Conservation (phyloP, 2,113 vertebrate genomes). For the Saimiri boliviensis region DNA sequence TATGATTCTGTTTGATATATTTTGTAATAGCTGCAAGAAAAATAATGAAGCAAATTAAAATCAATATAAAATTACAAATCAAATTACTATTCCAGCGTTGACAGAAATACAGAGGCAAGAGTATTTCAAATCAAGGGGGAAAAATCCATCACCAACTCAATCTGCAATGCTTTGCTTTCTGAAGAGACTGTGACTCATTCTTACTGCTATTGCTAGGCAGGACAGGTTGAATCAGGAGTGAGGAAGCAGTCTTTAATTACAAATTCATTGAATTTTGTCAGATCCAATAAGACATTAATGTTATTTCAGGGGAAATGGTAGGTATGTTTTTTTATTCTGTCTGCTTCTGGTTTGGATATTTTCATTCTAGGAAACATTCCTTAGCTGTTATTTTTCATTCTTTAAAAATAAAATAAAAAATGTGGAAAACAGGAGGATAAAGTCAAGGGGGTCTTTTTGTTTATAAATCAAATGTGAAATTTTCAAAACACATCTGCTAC, state of each 20-base stretch:
- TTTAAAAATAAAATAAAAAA: conserved; percentile 12
- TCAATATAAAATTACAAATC: conserved; percentile 52
- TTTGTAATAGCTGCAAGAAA: conserved; percentile 24
- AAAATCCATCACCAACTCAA: background rate
- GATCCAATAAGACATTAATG: background rate
- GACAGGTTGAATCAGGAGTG: background rate
- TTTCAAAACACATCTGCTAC: conserved; percentile 23
- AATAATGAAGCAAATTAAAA: conserved; percentile 56
- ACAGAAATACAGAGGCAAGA: conserved; percentile 44
- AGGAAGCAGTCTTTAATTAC: background rate
- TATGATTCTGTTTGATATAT: background rate
- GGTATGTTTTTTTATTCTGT: background rate
- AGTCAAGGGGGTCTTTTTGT: conserved; percentile 39
- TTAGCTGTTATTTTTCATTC: conserved; percentile 41
- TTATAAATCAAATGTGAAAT: conserved; percentile 59
- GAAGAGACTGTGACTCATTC: background rate
- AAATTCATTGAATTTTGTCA: conserved; percentile 21
- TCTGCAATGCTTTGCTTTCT: background rate
- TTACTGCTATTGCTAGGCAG: background rate
- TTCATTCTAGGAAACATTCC: background rate
- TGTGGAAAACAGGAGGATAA: conserved; percentile 53
- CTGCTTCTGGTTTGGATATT: background rate
- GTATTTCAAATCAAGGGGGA: conserved; percentile 17
- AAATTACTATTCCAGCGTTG: conserved; percentile 40
- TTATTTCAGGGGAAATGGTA: background rate